A percentile compares a stretch with the other conserved stretches of the same genome.
Conservation (phyloP, 1,140 invertebrate species). For the Drosophila sulfurigaster region DNA sequence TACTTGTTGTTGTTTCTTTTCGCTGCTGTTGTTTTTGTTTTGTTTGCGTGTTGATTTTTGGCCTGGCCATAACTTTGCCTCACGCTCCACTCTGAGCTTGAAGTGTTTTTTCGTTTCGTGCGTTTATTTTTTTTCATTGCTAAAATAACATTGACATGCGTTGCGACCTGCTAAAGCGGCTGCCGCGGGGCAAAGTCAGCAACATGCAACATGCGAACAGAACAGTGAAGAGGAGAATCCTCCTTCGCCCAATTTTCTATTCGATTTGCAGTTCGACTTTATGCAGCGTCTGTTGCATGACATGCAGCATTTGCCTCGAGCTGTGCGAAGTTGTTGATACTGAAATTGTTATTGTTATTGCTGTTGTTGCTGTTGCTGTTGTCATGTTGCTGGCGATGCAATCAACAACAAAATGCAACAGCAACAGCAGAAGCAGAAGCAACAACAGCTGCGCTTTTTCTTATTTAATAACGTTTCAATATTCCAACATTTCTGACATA, state of each 20-base stretch:
- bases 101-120: constrained; percentile 34
- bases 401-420: constrained; percentile 40
- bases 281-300: constrained; percentile 74
- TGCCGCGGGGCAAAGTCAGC: constrained; percentile 14
- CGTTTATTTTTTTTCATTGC: constrained; percentile 59
- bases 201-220: not conserved
- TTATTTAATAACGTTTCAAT: constrained; percentile 83
- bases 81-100: constrained; percentile 6
- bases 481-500: constrained; percentile 81
- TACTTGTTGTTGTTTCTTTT: constrained; percentile 35
- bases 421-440: constrained; percentile 45
- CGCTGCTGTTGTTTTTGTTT: constrained; percentile 38
- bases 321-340: constrained; percentile 44
- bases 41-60: constrained; percentile 78
- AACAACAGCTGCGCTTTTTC: constrained; percentile 45
- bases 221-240: not conserved
- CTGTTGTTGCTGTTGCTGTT: constrained; percentile 16
- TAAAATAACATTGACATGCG: constrained; percentile 81
- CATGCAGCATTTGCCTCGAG: constrained; percentile 74
- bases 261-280: constrained; percentile 77
- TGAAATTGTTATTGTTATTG: constrained; percentile 40
- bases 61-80: constrained; percentile 62
- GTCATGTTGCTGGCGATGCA: constrained; percentile 64
- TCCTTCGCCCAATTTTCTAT: constrained; percentile 49
- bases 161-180: constrained; percentile 59